Evolutionary conservation across 1,140 invertebrate species (phyloP).

Genomic region (Drosophila chauvacae): DNA sequence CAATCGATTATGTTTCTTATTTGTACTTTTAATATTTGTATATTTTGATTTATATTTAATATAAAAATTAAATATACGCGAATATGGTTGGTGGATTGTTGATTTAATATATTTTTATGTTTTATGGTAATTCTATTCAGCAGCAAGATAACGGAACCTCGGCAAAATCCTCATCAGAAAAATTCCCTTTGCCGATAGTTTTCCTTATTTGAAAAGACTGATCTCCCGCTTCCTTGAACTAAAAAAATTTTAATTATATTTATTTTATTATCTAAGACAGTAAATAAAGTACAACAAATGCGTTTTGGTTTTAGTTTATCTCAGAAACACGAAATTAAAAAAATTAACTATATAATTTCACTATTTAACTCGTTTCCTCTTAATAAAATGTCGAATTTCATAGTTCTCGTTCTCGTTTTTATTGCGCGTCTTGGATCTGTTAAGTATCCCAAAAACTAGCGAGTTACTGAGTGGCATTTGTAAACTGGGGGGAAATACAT

Average conservation of each 20-base stretch:
- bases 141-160: too few species aligned
- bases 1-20: background rate
- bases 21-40: background rate
- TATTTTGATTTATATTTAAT: background rate
- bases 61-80: too few species aligned
- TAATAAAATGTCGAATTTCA: background rate
- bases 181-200: background rate
- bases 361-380: background rate
- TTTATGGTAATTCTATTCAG: too few species aligned
- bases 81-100: too few species aligned
- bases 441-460: constrained; percentile 24
- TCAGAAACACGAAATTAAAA: background rate
- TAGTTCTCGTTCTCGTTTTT: constrained; percentile 17
- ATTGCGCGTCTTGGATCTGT: constrained; percentile 25
- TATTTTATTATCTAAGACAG: too few species aligned
- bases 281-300: background rate
- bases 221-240: background rate
- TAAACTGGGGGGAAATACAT: constrained; percentile 27
- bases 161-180: background rate
- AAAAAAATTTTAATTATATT: background rate
- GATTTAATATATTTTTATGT: too few species aligned
- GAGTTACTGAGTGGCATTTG: constrained; percentile 36
- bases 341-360: background rate
- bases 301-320: background rate
- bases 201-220: background rate